Conservation (phyloP, 2,113 vertebrate species). For the Cygnus atratus region DNA sequence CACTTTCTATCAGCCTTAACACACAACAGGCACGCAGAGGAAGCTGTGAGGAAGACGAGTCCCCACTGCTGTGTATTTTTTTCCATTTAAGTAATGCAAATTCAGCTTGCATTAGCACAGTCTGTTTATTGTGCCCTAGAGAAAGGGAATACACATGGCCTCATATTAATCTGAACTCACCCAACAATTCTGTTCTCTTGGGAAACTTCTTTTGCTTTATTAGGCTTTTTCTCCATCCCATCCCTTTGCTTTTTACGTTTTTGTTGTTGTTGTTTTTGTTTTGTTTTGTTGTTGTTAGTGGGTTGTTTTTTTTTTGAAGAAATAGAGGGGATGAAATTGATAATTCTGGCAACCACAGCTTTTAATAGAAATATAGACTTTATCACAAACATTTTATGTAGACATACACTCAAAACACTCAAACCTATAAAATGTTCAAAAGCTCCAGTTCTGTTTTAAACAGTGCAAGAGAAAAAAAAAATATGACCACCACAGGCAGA, state of each 20-base stretch:
- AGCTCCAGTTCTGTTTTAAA: slow-evolving; percentile 10
- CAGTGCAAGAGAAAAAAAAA: neutral
- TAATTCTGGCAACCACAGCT: neutral
- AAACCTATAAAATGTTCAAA: neutral
- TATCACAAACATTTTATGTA: slow-evolving; percentile 14
- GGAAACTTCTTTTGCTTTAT: neutral
- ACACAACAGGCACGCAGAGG: neutral
- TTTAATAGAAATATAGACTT: slow-evolving; percentile 35
- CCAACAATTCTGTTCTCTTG: neutral
- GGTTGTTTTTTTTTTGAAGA: neutral
- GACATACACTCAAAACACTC: neutral
- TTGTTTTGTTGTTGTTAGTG: too few species aligned
- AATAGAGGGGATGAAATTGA: neutral
- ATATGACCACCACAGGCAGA: neutral
- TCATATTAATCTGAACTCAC: neutral
- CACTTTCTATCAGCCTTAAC: neutral
- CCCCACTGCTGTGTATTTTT: neutral
- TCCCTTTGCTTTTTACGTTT: neutral
- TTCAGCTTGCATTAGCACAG: neutral
- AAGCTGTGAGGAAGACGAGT: neutral
- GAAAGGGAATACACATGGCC: neutral
- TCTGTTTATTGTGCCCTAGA: neutral
- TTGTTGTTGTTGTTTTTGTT: too few species aligned
- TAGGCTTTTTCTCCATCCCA: neutral
- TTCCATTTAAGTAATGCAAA: neutral